Evolutionary conservation across 2,888 invertebrate species (phyloP).

Genomic region (Andrena haemorrhoa): DNA sequence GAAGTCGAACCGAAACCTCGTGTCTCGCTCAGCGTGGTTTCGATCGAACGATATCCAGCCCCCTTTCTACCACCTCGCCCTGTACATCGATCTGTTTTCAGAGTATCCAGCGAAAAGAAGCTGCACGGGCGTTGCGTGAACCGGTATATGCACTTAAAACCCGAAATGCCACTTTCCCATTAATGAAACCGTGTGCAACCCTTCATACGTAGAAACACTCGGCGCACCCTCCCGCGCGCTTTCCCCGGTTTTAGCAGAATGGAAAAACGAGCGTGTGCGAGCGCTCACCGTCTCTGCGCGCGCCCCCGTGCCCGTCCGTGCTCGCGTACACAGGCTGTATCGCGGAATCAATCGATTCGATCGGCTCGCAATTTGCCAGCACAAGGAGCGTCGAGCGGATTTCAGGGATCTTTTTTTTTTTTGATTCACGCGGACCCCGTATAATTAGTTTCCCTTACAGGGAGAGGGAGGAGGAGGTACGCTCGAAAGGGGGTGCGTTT

Average conservation of each 20-base stretch:
- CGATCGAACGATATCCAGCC: slow-evolving; percentile 20
- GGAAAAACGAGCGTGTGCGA: slow-evolving; percentile 44
- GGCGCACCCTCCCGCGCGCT: slow-evolving; percentile 50
- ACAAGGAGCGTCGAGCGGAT: slow-evolving; percentile 41
- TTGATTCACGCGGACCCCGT: slow-evolving; percentile 13
- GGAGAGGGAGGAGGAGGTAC: slow-evolving; percentile 9
- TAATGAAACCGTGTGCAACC: slow-evolving; percentile 80
- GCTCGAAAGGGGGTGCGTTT: slow-evolving; percentile 9
- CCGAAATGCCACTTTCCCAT: slow-evolving; percentile 82
- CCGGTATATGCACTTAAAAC: slow-evolving; percentile 82
- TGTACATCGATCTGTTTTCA: slow-evolving; percentile 61
- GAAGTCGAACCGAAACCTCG: background rate
- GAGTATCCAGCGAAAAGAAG: slow-evolving; percentile 50
- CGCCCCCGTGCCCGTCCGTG: background rate
- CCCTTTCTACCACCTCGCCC: background rate
- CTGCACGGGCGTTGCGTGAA: slow-evolving; percentile 60
- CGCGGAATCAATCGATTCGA: slow-evolving; percentile 52
- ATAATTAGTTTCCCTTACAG: slow-evolving; percentile 29
- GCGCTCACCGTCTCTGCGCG: slow-evolving; percentile 1
- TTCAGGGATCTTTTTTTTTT: slow-evolving; percentile 24
- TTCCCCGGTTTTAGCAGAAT: slow-evolving; percentile 61
- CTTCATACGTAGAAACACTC: slow-evolving; percentile 70
- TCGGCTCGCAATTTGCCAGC: slow-evolving; percentile 48
- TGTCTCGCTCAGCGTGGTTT: slow-evolving; percentile 6
- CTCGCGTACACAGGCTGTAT: slow-evolving; percentile 28